These are phyloP conservation scores for Bubo bubo DNA, from an alignment of 2,113 vertebrate genomes.

Conservation along the genomic window DNA sequence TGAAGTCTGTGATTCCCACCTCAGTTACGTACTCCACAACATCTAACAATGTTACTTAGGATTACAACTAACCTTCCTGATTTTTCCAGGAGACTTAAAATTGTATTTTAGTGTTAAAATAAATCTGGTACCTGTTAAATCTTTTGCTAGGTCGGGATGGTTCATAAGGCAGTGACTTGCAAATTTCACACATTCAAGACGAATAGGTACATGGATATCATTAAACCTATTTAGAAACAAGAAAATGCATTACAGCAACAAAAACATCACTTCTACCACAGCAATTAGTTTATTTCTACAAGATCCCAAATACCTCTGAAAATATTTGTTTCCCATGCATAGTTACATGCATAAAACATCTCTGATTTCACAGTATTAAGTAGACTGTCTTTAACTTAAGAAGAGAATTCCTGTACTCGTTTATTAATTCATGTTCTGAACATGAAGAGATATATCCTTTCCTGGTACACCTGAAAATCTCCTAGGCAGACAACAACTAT, in stretches of 20 bases:
- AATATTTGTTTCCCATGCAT: neutral
- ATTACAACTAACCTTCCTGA: neutral
- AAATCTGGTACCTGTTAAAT: conserved; percentile 87
- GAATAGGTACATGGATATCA: conserved; percentile 97
- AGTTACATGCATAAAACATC: neutral
- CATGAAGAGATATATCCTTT: neutral
- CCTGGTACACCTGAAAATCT: neutral
- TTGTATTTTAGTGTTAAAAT: neutral
- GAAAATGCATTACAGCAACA: conserved; percentile 36
- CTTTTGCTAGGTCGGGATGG: conserved; percentile 97
- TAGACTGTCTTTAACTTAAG: neutral
- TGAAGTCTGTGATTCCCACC: neutral
- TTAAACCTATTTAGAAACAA: conserved; percentile 86
- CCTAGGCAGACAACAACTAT: neutral
- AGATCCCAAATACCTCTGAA: neutral
- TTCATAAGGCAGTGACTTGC: conserved; percentile 99
- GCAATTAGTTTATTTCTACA: neutral
- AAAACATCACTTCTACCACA: neutral
- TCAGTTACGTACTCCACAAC: neutral
- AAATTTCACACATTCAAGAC: conserved; percentile 98
- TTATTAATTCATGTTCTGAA: neutral
- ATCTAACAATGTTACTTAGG: neutral
- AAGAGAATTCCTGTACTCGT: neutral
- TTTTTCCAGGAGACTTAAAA: neutral
- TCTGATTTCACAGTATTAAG: neutral